These are phyloP conservation scores for Anthonomus grandis DNA, from an alignment of 1,140 invertebrate species.

Conservation along the genomic window DNA sequence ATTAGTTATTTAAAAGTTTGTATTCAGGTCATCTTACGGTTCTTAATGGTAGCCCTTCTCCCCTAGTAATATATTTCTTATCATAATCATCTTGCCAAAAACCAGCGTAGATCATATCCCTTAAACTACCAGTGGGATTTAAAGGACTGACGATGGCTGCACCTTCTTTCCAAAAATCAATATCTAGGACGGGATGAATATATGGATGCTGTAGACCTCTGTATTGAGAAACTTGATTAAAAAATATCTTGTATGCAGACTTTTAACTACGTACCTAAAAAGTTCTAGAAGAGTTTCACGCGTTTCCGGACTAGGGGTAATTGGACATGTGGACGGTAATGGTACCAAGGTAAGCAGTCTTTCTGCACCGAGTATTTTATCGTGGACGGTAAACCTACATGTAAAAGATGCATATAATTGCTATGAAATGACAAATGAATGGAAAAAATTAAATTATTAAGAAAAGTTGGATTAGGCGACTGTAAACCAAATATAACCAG, in stretches of 20 bases:
- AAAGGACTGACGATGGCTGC: conserved; percentile 76
- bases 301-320: conserved; percentile 51
- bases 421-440: too few relatives aligned
- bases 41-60: conserved; percentile 39
- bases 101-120: conserved; percentile 74
- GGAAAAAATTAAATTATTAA: too few relatives aligned
- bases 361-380: conserved; percentile 76
- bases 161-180: conserved; percentile 62
- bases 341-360: conserved; percentile 77
- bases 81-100: conserved; percentile 42
- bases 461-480: too few relatives aligned
- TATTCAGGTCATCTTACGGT: conserved; percentile 32
- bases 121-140: conserved; percentile 78
- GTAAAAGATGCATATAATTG: too few relatives aligned
- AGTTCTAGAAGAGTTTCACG: conserved; percentile 71
- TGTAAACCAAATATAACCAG: too few relatives aligned
- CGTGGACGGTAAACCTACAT: conserved; percentile 70
- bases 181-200: conserved; percentile 82
- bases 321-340: conserved; percentile 56
- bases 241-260: too few relatives aligned
- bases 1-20: not conserved
- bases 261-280: conserved; percentile 50
- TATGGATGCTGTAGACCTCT: conserved; percentile 85
- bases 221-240: not conserved
- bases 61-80: conserved; percentile 35